phyloP scores from a whole-genome alignment of 2,888 invertebrate species.

The Tenodera sinensis region DNA sequence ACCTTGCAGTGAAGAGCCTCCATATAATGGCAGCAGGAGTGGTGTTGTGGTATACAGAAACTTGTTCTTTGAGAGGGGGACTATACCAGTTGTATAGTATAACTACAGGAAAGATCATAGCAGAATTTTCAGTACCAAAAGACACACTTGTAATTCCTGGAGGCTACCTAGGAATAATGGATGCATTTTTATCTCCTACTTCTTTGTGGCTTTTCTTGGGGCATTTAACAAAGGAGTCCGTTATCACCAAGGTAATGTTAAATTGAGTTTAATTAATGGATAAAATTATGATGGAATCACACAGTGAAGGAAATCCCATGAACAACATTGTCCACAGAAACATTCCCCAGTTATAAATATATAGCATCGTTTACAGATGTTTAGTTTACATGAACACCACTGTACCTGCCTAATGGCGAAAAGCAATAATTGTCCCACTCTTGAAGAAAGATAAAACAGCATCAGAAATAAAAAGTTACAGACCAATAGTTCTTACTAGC shows the following conservation, averaged over 20 bases:
- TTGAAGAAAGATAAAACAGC: too few species aligned
- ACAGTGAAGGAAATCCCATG: too few species aligned
- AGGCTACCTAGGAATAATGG: conserved; percentile 48
- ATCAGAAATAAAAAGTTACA: too few species aligned
- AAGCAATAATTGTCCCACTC: too few species aligned
- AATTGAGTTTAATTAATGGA: too few species aligned
- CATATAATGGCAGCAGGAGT: conserved; percentile 20
- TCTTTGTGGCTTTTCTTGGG: conserved; percentile 42
- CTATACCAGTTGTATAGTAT: conserved; percentile 17
- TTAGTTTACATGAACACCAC: too few species aligned
- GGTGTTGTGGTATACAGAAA: conserved; percentile 14
- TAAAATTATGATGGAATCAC: too few species aligned
- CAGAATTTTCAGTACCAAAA: conserved; percentile 9
- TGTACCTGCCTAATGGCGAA: too few species aligned
- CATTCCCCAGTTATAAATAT: too few species aligned
- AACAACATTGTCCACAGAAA: too few species aligned
- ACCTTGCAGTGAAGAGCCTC: neutral
- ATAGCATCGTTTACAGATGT: too few species aligned
- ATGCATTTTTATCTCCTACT: conserved; percentile 45
- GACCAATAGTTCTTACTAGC: too few species aligned
- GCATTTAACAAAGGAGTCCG: conserved; percentile 15
- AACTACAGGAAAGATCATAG: neutral
- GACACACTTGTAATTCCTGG: conserved; percentile 38
- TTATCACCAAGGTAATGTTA: conserved; percentile 25
- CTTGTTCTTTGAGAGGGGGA: neutral